phyloP scores from a whole-genome alignment of 2,113 vertebrate genomes.

The Pseudonaja textilis region DNA sequence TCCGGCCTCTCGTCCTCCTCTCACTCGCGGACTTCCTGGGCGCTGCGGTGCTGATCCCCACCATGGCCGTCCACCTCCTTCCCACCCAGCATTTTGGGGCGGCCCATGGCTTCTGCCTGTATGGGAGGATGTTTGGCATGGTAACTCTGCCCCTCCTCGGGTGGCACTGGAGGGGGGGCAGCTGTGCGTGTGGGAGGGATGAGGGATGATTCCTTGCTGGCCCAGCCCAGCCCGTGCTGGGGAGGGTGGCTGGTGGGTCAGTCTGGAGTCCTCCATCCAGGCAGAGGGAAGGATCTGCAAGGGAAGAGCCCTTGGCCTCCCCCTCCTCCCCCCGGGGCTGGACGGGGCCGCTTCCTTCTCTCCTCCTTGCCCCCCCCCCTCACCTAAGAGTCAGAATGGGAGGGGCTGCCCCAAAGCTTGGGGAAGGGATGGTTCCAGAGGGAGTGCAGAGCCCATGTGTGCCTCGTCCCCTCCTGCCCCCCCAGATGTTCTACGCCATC shows the following conservation, averaged over 20 bases:
- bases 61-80: constrained; percentile 59
- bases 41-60: constrained; percentile 62
- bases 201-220: accelerated
- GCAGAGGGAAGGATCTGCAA: no score
- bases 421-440: neutral
- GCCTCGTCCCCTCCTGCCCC: constrained; percentile 3
- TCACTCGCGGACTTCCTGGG: constrained; percentile 77
- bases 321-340: neutral
- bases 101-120: constrained; percentile 54
- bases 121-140: constrained; percentile 69
- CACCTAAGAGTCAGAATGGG: neutral
- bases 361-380: neutral
- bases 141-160: constrained; percentile 53
- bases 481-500: constrained; percentile 71
- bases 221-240: accelerated
- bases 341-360: neutral
- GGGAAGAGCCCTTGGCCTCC: neutral
- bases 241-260: neutral
- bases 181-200: neutral
- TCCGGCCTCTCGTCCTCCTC: constrained; percentile 73
- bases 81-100: constrained; percentile 10
- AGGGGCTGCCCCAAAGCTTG: neutral
- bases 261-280: neutral
- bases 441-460: accelerated
- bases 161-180: neutral